Evolutionary conservation across 2,888 invertebrate species (phyloP), one percentile per base, ranked within the genome.

Genomic region (Parnassius mnemosyne): DNA sequence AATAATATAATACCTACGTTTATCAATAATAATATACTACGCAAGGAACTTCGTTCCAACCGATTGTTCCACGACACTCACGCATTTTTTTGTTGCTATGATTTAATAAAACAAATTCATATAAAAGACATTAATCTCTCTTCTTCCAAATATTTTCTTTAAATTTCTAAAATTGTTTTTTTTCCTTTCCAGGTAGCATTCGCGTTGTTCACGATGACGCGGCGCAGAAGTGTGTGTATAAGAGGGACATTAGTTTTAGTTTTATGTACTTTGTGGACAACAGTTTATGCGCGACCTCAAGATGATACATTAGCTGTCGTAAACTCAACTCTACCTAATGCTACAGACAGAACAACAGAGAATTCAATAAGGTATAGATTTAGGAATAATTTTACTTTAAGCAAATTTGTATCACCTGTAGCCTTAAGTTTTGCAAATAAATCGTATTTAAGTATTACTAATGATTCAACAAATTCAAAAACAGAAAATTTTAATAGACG

Each of bases 161-260:
- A 34, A 34, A 34, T 7, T 7, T 34, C 34, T 43, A 43, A 43
- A 9, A 11, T 43, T 43, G 43, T n/a, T 47, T 67, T 79, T 69
- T 64, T 70, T 80, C 85, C 47, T 77, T 90, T 84, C 13, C 91
- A 91, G 91, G 87, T 89, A 89, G 71, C 71, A 66, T 66, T 71
- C 73, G 76, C 69, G 74, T 67, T 65, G 70, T 68, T 53, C 71
- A 84, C 60, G 53, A 91, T 91, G 91, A 78, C 87, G 82, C 80
- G 87, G 71, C 79, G 84, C 76, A 89, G 87, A 84, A 83, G 83
- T 85, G 84, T 78, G 77, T 80, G 80, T 81, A 74, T 72, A 75
- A 84, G 81, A 71, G 88, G 89, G 89, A 90, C 89, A 79, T 77
- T 91, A 85, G 81, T 88, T 76, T 80, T 90, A 81, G 74, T 88